Evolutionary conservation across 1,140 invertebrate genomes (phyloP), one percentile per base, ranked within the genome.

Genomic region (Drosophila cardini): DNA sequence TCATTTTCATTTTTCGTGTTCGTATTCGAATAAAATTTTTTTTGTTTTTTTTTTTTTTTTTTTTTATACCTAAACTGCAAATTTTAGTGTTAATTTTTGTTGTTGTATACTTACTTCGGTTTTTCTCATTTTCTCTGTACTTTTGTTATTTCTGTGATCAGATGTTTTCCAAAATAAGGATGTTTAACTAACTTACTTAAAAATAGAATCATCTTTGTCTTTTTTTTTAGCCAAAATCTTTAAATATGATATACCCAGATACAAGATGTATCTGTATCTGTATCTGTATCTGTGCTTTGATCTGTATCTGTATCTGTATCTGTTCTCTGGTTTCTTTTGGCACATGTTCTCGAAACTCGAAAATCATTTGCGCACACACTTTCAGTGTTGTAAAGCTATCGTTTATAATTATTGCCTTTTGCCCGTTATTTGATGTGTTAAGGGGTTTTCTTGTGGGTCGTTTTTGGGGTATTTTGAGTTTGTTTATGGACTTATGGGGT

Each of bases 71-170:
- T 76, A 86, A 86, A 86, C 82, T 86, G 82, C 82, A 86, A 86
- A 86, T 87, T 87, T 86, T 42, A 69, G 61, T 78, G 48, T 16
- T 77, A 21, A 36, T 60, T 72, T 58, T 58, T 67, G 16, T 67
- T 67, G 16, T 67, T 63, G 61, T 72, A 42, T 50, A 63, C 48
- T 63, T 63, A 52, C 48, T 32, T 65, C 26, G n/a, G 62, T 63
- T 43, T 38, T 9, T 60, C 55, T 56, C 42, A 55, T 30, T 46
- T 58, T 48, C 60, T 63, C 53, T 62, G 48, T 62, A 65, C 48
- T 68, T 71, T 90, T 91, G 90, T 65, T 67, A 65, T 63, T 68
- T 71, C 84, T 91, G 90, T 91, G 90, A 91, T 91, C 90, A 91
- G 90, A 91, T 90, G 80, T 91, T 80, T 86, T 82, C 56, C 30